phyloP scores from a whole-genome alignment of 2,113 vertebrate species.

The Seriola dumerili region DNA sequence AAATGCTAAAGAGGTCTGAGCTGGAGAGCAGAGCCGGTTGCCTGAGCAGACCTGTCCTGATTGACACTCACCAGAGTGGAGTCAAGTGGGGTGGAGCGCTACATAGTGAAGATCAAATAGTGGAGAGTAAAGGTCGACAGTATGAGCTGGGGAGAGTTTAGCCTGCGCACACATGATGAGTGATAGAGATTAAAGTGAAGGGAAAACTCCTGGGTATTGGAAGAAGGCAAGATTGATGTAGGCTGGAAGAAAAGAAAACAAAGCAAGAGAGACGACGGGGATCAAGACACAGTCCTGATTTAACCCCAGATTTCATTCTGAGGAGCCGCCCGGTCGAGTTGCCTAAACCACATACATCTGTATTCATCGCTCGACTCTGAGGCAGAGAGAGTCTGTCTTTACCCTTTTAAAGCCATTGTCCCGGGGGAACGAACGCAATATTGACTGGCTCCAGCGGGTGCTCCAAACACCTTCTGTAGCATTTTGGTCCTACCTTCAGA shows the following conservation, averaged over 20 bases:
- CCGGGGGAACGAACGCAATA: constrained; percentile 55
- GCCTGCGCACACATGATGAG: constrained; percentile 54
- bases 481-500: constrained; percentile 36
- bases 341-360: constrained; percentile 38
- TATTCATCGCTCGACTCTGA: constrained; percentile 55
- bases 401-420: constrained; percentile 66
- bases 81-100: constrained; percentile 67
- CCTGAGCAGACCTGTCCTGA: constrained; percentile 42
- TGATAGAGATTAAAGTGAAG: constrained; percentile 66
- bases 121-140: constrained; percentile 66
- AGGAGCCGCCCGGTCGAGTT: background rate
- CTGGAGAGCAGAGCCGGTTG: background rate
- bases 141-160: constrained; percentile 62
- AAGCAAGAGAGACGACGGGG: constrained; percentile 25
- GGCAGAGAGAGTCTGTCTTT: constrained; percentile 55
- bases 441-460: constrained; percentile 60
- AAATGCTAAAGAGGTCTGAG: constrained; percentile 23
- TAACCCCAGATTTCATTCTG: constrained; percentile 45
- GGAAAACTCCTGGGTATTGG: constrained; percentile 24
- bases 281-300: constrained; percentile 53
- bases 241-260: constrained; percentile 49
- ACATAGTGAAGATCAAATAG: constrained; percentile 67
- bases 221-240: constrained; percentile 54
- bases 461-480: constrained; percentile 50
- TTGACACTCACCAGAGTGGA: constrained; percentile 62